phyloP scores from a whole-genome alignment of 2,113 vertebrate species.

The Urocolius indicus region DNA sequence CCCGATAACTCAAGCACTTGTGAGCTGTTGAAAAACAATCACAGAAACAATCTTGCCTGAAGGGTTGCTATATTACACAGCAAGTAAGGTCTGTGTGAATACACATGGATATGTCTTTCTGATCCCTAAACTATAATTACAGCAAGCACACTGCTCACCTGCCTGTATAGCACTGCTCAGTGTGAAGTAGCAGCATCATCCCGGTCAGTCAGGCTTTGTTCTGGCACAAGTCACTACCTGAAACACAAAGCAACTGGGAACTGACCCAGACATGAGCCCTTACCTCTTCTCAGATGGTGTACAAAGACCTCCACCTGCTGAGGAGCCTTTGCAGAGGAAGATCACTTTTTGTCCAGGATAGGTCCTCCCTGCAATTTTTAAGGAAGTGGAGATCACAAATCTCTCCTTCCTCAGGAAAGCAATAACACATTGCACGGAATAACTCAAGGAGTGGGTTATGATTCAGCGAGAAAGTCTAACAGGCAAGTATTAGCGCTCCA shows the following conservation, averaged over 20 bases:
- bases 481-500: background rate
- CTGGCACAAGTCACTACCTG: background rate
- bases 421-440: background rate
- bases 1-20: background rate
- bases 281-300: background rate
- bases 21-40: background rate
- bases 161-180: accelerated
- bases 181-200: background rate
- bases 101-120: background rate
- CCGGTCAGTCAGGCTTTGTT: accelerated
- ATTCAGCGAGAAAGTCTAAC: background rate
- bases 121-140: background rate
- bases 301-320: background rate
- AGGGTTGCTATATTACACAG: background rate
- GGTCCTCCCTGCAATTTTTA: background rate
- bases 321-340: accelerated
- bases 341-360: background rate
- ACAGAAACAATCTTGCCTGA: background rate
- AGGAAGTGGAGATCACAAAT: background rate
- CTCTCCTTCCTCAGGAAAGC: background rate
- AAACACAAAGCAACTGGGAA: background rate
- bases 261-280: accelerated
- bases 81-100: background rate
- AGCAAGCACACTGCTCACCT: background rate
- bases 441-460: background rate